phyloP scores from a whole-genome alignment of 2,113 vertebrate genomes.

The Chaetops frenatus region DNA sequence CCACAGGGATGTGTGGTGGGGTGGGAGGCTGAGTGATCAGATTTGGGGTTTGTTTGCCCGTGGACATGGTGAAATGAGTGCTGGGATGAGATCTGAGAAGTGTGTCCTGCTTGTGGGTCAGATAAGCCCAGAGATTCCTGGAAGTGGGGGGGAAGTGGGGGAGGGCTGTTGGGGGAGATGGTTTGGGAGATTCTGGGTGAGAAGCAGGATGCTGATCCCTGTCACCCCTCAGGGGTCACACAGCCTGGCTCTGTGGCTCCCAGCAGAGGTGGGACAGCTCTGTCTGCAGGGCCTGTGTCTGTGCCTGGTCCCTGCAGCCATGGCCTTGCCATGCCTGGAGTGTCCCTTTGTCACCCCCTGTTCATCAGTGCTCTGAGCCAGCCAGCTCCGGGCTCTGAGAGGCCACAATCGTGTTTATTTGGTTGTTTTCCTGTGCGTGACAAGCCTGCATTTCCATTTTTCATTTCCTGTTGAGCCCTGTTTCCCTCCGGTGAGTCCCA shows the following conservation, averaged over 20 bases:
- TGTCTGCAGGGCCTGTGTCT: background rate
- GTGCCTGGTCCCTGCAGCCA: background rate
- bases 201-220: background rate
- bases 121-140: background rate
- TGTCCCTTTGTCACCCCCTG: background rate
- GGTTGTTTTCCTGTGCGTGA: constrained; percentile 25
- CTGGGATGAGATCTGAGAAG: background rate
- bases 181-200: background rate
- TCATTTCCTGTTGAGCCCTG: constrained; percentile 66
- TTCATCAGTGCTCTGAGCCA: background rate
- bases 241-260: background rate
- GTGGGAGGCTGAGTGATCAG: background rate
- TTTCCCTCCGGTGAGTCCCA: constrained; percentile 16
- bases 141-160: background rate
- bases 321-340: background rate
- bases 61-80: fast-evolving
- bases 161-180: background rate
- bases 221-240: fast-evolving
- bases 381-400: background rate
- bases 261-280: fast-evolving
- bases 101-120: background rate
- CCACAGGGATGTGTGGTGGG: fast-evolving
- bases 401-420: background rate
- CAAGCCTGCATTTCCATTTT: constrained; percentile 52
- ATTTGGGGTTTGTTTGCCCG: background rate